Conservation (phyloP, 2,888 invertebrate genomes). For the Netelia inedita region DNA sequence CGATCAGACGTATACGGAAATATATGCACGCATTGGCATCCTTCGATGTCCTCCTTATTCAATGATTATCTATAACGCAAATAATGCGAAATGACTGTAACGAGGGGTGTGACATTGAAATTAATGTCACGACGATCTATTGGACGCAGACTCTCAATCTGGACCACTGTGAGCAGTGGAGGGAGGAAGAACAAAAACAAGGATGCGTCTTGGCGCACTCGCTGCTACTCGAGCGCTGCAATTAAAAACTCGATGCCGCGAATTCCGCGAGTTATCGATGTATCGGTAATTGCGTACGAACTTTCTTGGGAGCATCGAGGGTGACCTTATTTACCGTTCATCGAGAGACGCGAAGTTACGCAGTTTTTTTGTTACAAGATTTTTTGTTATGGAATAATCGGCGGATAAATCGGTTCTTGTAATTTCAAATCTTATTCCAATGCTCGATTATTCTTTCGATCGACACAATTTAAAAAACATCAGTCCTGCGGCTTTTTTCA, state of each 20-base stretch:
- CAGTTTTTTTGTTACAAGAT: too few species aligned
- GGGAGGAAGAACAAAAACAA: neutral
- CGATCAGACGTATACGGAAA: neutral
- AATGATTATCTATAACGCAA: conserved; percentile 30
- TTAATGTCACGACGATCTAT: neutral
- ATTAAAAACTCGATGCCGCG: conserved; percentile 11
- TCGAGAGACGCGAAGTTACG: too few species aligned
- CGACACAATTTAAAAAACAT: too few species aligned
- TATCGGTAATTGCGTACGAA: too few species aligned
- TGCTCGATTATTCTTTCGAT: too few species aligned
- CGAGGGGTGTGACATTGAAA: neutral
- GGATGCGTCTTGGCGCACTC: neutral
- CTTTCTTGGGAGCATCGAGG: too few species aligned
- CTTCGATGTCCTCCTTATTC: conserved; percentile 31
- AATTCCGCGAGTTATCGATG: too few species aligned
- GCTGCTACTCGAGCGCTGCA: neutral
- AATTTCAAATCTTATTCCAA: too few species aligned
- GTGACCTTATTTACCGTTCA: too few species aligned
- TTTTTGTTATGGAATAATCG: too few species aligned
- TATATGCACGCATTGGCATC: neutral
- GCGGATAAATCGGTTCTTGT: too few species aligned
- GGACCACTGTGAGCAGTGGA: neutral
- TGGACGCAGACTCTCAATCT: conserved; percentile 17
- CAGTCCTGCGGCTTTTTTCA: neutral
- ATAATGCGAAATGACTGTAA: conserved; percentile 11